Percentiles rank a stretch among this genome's conserved stretches.
Evolutionary conservation across 2,888 invertebrate species (phyloP).

Genomic region (Priocnemis perturbator): DNA sequence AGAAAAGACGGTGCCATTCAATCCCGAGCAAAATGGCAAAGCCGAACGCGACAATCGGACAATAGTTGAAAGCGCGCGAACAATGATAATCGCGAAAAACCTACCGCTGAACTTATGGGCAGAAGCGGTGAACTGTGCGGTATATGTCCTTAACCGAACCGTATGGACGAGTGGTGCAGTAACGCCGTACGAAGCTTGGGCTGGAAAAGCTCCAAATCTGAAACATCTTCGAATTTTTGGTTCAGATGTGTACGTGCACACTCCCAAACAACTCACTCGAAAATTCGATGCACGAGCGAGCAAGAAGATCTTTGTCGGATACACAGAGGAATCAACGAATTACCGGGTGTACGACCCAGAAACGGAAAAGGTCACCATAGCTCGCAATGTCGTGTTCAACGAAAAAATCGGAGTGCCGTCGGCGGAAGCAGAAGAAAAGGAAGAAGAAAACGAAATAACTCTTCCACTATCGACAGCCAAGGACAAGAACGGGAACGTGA

Average conservation of each 20-base stretch:
- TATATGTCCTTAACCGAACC: not conserved
- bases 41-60: not conserved
- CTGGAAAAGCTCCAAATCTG: slow-evolving; percentile 4
- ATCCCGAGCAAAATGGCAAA: slow-evolving; percentile 7
- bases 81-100: slow-evolving; percentile 3
- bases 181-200: slow-evolving; percentile 14
- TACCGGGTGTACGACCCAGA: slow-evolving; percentile 11
- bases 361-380: not conserved
- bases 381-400: slow-evolving; percentile 8
- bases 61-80: slow-evolving; percentile 1
- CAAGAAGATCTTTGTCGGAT: slow-evolving; percentile 11
- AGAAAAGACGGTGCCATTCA: not conserved
- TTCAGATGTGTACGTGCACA: slow-evolving; percentile 8
- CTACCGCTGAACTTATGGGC: not conserved
- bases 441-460: not conserved
- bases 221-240: slow-evolving; percentile 9
- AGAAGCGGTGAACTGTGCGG: not conserved
- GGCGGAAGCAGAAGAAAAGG: slow-evolving; percentile 5
- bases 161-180: not conserved
- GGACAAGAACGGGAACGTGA: not conserved
- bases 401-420: slow-evolving; percentile 1
- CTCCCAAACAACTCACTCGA: slow-evolving; percentile 3
- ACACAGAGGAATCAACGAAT: slow-evolving; percentile 7
- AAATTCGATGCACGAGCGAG: slow-evolving; percentile 10
- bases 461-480: not conserved